phyloP scores from a whole-genome alignment of 2,113 vertebrate species.

The Cephalopholis sonnerati region DNA sequence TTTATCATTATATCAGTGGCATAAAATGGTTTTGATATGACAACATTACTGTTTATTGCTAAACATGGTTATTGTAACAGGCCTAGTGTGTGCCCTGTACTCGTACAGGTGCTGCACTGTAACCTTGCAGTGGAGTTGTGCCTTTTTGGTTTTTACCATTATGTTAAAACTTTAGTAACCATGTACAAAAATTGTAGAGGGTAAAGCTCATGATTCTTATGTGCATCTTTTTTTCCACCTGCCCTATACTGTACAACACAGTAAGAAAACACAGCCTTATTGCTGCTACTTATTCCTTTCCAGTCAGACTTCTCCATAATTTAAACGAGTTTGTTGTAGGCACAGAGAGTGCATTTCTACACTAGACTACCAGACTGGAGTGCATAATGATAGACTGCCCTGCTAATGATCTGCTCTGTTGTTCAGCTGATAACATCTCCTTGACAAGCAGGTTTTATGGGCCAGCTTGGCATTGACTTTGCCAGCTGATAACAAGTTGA shows the following conservation, averaged over 20 bases:
- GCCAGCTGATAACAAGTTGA: not conserved
- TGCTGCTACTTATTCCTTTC: not conserved
- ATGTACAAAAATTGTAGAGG: too few species aligned
- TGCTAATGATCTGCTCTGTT: not conserved
- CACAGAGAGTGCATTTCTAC: not conserved
- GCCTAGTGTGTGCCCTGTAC: too few species aligned
- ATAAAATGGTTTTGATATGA: too few species aligned
- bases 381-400: not conserved
- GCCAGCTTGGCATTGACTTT: not conserved
- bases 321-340: not conserved
- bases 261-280: not conserved
- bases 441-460: not conserved
- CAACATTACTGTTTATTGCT: too few species aligned
- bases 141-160: too few species aligned
- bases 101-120: too few species aligned
- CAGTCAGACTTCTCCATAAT: not conserved
- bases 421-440: not conserved
- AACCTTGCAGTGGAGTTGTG: too few species aligned
- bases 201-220: not conserved
- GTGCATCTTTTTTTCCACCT: not conserved
- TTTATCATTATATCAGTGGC: too few species aligned
- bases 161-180: too few species aligned
- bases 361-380: not conserved
- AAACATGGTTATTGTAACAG: too few species aligned
- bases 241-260: too few species aligned